phyloP scores from a whole-genome alignment of 2,797 vertebrate species.

The Muraenolepis orangiensis region DNA sequence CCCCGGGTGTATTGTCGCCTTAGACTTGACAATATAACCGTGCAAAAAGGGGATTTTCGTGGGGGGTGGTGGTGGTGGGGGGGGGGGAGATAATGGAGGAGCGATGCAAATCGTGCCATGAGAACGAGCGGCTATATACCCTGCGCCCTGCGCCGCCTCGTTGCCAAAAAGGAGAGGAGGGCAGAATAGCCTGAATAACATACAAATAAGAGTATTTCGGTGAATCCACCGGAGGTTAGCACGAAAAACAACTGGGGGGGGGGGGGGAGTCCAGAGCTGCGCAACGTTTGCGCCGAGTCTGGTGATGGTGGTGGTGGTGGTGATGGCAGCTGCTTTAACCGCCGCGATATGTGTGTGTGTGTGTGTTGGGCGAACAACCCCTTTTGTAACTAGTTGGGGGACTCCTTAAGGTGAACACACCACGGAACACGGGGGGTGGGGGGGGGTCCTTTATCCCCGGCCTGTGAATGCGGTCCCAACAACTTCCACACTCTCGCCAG shows the following conservation, averaged over 20 bases:
- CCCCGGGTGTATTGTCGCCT: conserved; percentile 82
- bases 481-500: conserved; percentile 75
- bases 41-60: conserved; percentile 90
- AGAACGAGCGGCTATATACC: conserved; percentile 74
- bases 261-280: conserved; percentile 71
- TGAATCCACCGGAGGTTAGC: conserved; percentile 7
- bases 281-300: conserved; percentile 74
- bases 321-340: conserved; percentile 69
- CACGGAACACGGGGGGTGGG: conserved; percentile 56
- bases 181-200: conserved; percentile 76
- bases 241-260: conserved; percentile 14
- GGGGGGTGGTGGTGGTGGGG: conserved; percentile 31
- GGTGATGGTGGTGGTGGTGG: too few species aligned
- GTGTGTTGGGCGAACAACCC: too few species aligned
- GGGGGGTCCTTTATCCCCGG: conserved; percentile 61
- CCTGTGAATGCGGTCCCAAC: conserved; percentile 84
- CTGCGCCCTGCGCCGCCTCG: conserved; percentile 80
- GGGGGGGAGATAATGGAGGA: conserved; percentile 21
- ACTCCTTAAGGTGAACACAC: conserved; percentile 65
- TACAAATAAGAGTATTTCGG: conserved; percentile 65
- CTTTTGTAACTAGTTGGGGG: conserved; percentile 71
- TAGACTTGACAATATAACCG: conserved; percentile 87
- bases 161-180: too few species aligned
- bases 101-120: conserved; percentile 93
- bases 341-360: conserved; percentile 44